Evolutionary conservation across 2,888 invertebrate species (phyloP), one percentile per base, ranked within the genome.

Genomic region (Diaphora mendica): DNA sequence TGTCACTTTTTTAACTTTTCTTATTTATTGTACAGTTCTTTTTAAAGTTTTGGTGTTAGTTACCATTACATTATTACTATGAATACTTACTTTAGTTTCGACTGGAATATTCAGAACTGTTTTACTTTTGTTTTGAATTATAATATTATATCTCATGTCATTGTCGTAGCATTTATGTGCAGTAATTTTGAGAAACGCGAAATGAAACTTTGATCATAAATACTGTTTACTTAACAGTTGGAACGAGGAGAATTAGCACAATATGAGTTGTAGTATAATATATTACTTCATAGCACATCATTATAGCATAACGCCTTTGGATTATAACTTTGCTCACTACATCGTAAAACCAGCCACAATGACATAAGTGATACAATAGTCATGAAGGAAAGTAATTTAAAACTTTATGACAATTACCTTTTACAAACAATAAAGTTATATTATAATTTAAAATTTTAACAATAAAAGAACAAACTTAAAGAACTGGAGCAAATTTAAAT

Each of bases 1-100:
- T 88, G 88, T 88, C 89, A 87, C 85, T 84, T 87, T 87, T 82
- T 85, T 85, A 84, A 87, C 85, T 87, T 87, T 83, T 78, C 82
- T 85, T 86, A 87, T 90, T 88, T 88, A 88, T 88, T 82, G 87
- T 82, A 81, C 80, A 78, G 82, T 85, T 81, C 80, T 82, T 81
- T 83, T 85, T 85, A 83, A 89, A 86, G 79, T 87, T 84, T 68
- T 76, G 74, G 79, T 82, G 84, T 85, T 86, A 86, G 81, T 85
- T 83, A 78, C 76, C 80, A 79, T 80, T 78, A 86, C 85, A 72
- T 82, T 88, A 85, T 85, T 83, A 79, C 85, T 83, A 72, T 72
- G 81, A 80, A 80, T 79, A 82, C 79, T 84, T 84, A 82, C 73
- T 81, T 79, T 48, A 74, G 77, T 77, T 74, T 73, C 72, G 64